Percentiles rank a stretch among this genome's conserved stretches.
These are phyloP conservation scores for Ramphastos sulfuratus DNA, from an alignment of 2,113 vertebrate genomes.

Conservation along the genomic window DNA sequence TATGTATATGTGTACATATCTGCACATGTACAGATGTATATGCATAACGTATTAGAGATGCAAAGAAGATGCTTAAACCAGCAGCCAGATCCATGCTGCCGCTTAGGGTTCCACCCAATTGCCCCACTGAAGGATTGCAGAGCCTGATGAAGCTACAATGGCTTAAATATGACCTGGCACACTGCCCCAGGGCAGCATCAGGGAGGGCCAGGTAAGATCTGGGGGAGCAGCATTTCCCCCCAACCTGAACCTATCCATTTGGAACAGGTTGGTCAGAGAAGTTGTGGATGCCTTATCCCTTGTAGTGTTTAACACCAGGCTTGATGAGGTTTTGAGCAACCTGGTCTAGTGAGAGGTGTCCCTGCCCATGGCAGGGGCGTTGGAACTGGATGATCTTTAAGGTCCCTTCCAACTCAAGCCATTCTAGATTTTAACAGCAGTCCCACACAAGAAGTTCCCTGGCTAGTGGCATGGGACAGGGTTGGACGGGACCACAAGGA, in stretches of 20 bases:
- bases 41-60: not conserved
- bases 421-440: not conserved
- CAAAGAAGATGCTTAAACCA: not conserved
- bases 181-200: not conserved
- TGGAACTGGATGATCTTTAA: too few species aligned
- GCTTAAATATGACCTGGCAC: not conserved
- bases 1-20: too few species aligned
- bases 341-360: too few species aligned
- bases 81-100: not conserved
- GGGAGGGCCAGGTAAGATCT: not conserved
- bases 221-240: not conserved
- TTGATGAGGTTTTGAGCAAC: too few species aligned
- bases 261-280: too few species aligned
- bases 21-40: not conserved
- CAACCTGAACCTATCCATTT: not conserved
- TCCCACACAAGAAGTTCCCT: not conserved
- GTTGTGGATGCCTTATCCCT: too few species aligned
- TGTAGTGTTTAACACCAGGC: too few species aligned
- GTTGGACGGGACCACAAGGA: too few species aligned
- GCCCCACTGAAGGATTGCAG: not conserved
- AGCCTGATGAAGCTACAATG: rapidly evolving
- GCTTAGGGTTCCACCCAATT: not conserved
- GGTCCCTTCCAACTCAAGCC: too few species aligned
- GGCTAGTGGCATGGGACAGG: rapidly evolving
- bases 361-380: too few species aligned